phyloP scores from a whole-genome alignment of 2,797 vertebrate species.

The Chlorospingus flavigularis region DNA sequence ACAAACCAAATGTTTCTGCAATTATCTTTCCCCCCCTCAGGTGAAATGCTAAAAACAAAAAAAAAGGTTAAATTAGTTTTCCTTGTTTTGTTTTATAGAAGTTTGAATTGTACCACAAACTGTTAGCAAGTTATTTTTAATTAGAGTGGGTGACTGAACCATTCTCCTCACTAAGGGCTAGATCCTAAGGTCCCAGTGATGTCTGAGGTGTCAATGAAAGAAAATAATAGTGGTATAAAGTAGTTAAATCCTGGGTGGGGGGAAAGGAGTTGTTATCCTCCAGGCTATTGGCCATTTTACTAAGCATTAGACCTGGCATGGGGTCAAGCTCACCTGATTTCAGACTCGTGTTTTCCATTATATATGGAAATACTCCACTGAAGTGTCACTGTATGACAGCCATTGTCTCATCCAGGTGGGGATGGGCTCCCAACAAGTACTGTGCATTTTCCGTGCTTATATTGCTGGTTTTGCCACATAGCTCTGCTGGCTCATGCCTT shows the following conservation, averaged over 20 bases:
- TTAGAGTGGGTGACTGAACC: not conserved
- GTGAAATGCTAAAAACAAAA: not conserved
- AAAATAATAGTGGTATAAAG: not conserved
- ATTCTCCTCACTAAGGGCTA: not conserved
- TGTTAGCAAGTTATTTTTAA: not conserved
- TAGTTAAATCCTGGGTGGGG: not conserved
- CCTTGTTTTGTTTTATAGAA: not conserved
- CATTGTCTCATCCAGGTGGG: accelerated
- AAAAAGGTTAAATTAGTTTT: not conserved
- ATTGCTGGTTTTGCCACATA: not conserved
- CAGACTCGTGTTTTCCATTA: not conserved
- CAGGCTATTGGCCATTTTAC: not conserved
- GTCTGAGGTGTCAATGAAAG: not conserved
- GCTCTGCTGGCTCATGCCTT: not conserved
- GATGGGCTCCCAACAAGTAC: not conserved
- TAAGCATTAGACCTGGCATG: not conserved
- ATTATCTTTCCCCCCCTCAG: not conserved
- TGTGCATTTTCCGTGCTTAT: not conserved
- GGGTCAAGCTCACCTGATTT: not conserved
- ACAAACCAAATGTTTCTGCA: not conserved
- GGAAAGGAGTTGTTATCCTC: not conserved
- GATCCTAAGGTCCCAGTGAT: not conserved
- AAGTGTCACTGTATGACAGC: not conserved
- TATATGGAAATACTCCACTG: not conserved
- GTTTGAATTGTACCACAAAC: not conserved